phyloP scores from a whole-genome alignment of 2,888 invertebrate genomes.

The Pristionchus arcanus region DNA sequence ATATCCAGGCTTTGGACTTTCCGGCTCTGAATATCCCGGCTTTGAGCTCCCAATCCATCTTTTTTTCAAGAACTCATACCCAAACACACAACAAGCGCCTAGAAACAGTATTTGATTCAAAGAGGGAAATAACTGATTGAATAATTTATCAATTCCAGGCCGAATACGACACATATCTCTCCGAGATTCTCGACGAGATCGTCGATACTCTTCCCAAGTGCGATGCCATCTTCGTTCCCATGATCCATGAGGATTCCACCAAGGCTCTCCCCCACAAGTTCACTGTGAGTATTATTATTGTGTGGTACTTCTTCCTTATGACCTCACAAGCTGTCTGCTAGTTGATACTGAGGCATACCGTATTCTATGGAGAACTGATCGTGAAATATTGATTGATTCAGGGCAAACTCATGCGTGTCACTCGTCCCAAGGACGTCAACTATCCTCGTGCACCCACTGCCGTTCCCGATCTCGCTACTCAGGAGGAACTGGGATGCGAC shows the following conservation, averaged over 20 bases:
- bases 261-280: slow-evolving; percentile 53
- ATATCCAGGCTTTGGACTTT: too few relatives aligned
- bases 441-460: slow-evolving; percentile 55
- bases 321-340: too few relatives aligned
- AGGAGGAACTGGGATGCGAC: slow-evolving; percentile 51
- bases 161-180: slow-evolving; percentile 44
- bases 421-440: slow-evolving; percentile 56
- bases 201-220: slow-evolving; percentile 52
- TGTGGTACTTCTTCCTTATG: too few relatives aligned
- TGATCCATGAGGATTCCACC: slow-evolving; percentile 51
- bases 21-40: too few relatives aligned
- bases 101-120: too few relatives aligned
- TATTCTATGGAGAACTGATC: neutral
- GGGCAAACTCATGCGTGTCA: slow-evolving; percentile 54
- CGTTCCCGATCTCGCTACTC: slow-evolving; percentile 52
- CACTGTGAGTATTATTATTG: too few relatives aligned
- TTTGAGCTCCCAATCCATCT: too few relatives aligned
- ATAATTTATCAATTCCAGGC: neutral
- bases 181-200: slow-evolving; percentile 51
- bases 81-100: too few relatives aligned
- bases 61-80: too few relatives aligned
- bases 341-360: neutral
- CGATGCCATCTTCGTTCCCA: slow-evolving; percentile 54
- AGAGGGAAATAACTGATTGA: too few relatives aligned
- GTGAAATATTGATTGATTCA: neutral